Evolutionary conservation across 2,113 vertebrate genomes (phyloP).

Genomic region (Mus pahari): DNA sequence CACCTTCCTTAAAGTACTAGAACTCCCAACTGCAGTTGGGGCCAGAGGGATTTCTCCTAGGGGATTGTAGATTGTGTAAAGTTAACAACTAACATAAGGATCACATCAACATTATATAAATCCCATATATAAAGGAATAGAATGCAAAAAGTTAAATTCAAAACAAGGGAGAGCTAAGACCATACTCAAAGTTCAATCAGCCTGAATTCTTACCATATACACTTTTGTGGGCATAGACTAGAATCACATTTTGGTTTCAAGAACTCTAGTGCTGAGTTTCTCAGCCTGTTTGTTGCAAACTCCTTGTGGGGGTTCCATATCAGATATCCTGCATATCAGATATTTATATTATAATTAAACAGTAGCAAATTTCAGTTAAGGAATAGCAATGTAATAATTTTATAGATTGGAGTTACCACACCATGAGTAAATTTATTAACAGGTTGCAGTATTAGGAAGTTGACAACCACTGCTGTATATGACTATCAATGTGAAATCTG

Average conservation of each 20-base stretch:
- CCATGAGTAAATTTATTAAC: neutral
- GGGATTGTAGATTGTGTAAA: neutral
- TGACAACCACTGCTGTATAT: neutral
- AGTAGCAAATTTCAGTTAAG: neutral
- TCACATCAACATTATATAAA: neutral
- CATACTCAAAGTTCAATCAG: neutral
- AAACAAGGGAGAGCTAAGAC: neutral
- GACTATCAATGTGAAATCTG: neutral
- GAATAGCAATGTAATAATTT: neutral
- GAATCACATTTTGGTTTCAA: neutral
- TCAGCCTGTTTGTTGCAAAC: neutral
- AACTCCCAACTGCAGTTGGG: neutral
- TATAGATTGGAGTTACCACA: neutral
- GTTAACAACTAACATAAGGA: neutral
- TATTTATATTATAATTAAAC: neutral
- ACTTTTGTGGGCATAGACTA: neutral
- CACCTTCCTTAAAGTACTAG: neutral
- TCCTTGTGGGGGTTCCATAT: neutral
- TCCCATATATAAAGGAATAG: neutral
- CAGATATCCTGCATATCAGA: neutral
- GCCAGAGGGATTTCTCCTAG: neutral
- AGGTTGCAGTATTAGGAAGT: neutral
- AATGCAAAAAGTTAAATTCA: neutral
- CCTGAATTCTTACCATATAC: neutral
- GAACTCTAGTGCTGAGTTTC: neutral